Conservation (phyloP, 1,140 invertebrate species). For the Dendroctonus ponderosae region DNA sequence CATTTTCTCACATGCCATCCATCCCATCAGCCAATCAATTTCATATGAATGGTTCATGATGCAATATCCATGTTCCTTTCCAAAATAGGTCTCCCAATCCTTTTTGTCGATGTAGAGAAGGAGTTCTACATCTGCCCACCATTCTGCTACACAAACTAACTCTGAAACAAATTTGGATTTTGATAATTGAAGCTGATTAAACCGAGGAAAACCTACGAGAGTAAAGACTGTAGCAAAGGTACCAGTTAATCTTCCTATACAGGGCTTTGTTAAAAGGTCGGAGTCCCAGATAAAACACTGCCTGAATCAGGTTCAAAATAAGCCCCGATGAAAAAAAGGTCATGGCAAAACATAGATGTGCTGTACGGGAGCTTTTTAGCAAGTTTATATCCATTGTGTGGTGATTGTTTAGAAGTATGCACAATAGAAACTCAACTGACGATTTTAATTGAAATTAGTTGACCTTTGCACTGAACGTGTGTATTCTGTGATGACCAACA, state of each 20-base stretch:
- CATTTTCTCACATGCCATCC: constrained; percentile 79
- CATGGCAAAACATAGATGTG: constrained; percentile 81
- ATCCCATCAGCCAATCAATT: constrained; percentile 91
- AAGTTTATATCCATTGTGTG: constrained; percentile 25
- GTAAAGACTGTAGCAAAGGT: constrained; percentile 85
- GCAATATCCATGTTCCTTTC: constrained; percentile 84
- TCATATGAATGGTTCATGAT: constrained; percentile 96
- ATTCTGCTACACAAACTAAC: constrained; percentile 87
- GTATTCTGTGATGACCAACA: too few relatives aligned
- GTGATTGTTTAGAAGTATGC: too few relatives aligned
- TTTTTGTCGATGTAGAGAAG: constrained; percentile 75
- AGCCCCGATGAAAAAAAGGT: constrained; percentile 88
- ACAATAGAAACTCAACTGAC: too few relatives aligned
- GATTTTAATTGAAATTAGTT: too few relatives aligned
- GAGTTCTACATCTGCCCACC: constrained; percentile 82
- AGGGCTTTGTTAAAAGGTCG: constrained; percentile 71
- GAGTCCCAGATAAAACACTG: constrained; percentile 70
- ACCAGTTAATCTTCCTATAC: constrained; percentile 89
- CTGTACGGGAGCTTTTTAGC: constrained; percentile 62
- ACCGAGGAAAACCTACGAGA: constrained; percentile 72
- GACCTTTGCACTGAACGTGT: too few relatives aligned
- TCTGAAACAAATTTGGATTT: constrained; percentile 58
- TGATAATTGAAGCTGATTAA: constrained; percentile 24
- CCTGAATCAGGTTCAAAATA: constrained; percentile 80
- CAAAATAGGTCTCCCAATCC: constrained; percentile 76